Percentiles rank a stretch among this genome's conserved stretches.
Conservation (phyloP, 1,140 invertebrate species). For the Ephestia elutella region DNA sequence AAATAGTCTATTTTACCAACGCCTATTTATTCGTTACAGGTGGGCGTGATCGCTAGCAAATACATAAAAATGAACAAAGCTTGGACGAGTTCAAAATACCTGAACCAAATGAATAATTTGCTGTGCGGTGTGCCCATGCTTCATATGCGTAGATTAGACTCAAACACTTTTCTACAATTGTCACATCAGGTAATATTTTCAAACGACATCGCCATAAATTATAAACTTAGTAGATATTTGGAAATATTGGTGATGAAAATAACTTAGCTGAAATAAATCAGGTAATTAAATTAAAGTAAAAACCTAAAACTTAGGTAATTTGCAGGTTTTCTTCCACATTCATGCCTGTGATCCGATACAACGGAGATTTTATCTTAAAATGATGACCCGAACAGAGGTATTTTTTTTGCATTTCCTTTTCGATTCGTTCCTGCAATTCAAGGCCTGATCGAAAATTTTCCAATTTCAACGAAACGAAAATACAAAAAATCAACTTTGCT, state of each 20-base stretch:
- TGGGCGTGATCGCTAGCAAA: constrained; percentile 50
- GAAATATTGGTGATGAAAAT: too few relatives aligned
- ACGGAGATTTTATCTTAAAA: constrained; percentile 46
- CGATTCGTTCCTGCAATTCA: too few relatives aligned
- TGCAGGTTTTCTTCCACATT: constrained; percentile 60
- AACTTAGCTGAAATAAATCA: too few relatives aligned
- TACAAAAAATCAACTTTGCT: constrained; percentile 14
- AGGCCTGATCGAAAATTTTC: too few relatives aligned
- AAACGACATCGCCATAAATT: too few relatives aligned
- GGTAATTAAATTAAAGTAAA: too few relatives aligned
- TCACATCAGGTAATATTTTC: constrained; percentile 41
- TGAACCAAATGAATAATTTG: constrained; percentile 63
- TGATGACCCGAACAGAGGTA: constrained; percentile 62
- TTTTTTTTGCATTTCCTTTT: background rate
- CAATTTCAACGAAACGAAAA: background rate
- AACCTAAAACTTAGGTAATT: too few relatives aligned
- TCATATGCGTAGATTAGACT: constrained; percentile 42
- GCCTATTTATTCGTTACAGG: constrained; percentile 22
- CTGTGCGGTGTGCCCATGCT: constrained; percentile 58
- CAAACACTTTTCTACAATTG: constrained; percentile 46
- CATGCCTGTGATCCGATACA: constrained; percentile 57
- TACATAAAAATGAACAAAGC: constrained; percentile 41
- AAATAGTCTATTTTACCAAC: too few relatives aligned
- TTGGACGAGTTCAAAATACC: constrained; percentile 42
- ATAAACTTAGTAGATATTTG: too few relatives aligned